phyloP scores from a whole-genome alignment of 2,113 vertebrate genomes.

The Oncorhynchus gorbuscha region DNA sequence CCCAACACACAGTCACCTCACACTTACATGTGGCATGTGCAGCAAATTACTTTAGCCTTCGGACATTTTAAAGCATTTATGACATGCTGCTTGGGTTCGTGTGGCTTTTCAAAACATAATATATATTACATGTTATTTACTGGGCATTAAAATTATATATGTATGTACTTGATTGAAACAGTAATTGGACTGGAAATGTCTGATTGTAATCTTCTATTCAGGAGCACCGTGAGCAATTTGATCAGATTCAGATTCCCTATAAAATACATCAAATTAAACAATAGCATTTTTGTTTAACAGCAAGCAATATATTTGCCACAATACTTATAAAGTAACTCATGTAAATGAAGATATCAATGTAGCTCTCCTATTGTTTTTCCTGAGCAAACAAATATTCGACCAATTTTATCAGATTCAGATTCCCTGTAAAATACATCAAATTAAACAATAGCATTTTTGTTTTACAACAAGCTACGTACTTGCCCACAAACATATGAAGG shows the following conservation, averaged over 20 bases:
- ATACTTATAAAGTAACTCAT: no score
- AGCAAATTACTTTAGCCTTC: slow-evolving; percentile 20
- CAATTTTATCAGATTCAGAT: slow-evolving; percentile 53
- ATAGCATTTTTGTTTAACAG: slow-evolving; percentile 51
- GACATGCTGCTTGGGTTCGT: slow-evolving; percentile 53
- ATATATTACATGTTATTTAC: slow-evolving; percentile 65
- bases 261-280: slow-evolving; percentile 39
- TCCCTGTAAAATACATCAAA: slow-evolving; percentile 38
- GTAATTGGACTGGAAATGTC: slow-evolving; percentile 49
- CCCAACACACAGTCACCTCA: neutral
- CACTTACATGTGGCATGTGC: slow-evolving; percentile 42
- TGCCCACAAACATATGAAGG: no score
- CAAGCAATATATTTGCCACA: no score
- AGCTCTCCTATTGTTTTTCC: no score
- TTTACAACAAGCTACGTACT: slow-evolving; percentile 43
- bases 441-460: slow-evolving; percentile 32
- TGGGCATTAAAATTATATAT: slow-evolving; percentile 59
- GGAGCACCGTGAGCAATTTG: slow-evolving; percentile 67
- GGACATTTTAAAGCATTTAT: slow-evolving; percentile 28
- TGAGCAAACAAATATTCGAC: no score
- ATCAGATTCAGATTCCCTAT: slow-evolving; percentile 46
- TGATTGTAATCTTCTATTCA: slow-evolving; percentile 51
- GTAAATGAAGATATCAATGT: no score
- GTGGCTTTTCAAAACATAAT: slow-evolving; percentile 57
- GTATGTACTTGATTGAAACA: slow-evolving; percentile 63